Evolutionary conservation across 2,888 invertebrate genomes (phyloP).

Genomic region (Leucozona laternaria): DNA sequence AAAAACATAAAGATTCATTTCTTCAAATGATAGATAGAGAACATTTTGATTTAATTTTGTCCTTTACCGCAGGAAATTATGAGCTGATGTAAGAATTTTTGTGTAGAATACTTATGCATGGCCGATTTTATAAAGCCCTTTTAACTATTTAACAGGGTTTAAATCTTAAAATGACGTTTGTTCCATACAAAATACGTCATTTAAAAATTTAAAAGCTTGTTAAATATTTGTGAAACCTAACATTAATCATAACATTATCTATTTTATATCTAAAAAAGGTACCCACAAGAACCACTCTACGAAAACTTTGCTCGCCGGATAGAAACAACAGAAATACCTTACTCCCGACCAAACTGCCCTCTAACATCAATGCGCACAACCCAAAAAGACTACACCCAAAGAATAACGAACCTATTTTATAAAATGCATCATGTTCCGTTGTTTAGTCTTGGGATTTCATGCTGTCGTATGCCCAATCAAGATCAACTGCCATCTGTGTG

Average conservation of each 20-base stretch:
- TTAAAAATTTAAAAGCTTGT: too few species aligned
- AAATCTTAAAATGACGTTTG: too few species aligned
- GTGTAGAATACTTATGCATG: not conserved
- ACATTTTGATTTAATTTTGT: constrained; percentile 89
- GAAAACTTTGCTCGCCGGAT: constrained; percentile 81
- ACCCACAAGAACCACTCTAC: constrained; percentile 80
- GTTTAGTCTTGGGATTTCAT: constrained; percentile 89
- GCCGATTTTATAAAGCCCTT: too few species aligned
- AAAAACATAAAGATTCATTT: constrained; percentile 84
- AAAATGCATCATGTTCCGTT: constrained; percentile 88
- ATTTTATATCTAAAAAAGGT: constrained; percentile 65
- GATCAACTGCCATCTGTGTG: constrained; percentile 88
- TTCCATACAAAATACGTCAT: too few species aligned
- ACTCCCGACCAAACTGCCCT: constrained; percentile 79
- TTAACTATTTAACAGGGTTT: too few species aligned
- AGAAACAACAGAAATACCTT: constrained; percentile 80
- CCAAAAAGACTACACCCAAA: constrained; percentile 82
- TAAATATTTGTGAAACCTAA: too few species aligned
- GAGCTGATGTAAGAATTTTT: constrained; percentile 85
- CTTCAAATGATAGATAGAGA: constrained; percentile 87
- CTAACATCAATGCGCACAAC: constrained; percentile 78
- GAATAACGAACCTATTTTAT: constrained; percentile 86
- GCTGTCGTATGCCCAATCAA: constrained; percentile 92
- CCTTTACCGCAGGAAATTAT: constrained; percentile 90
- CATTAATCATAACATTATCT: not conserved